These are phyloP conservation scores for Actias luna DNA, from an alignment of 2,888 invertebrate species.

Conservation along the genomic window DNA sequence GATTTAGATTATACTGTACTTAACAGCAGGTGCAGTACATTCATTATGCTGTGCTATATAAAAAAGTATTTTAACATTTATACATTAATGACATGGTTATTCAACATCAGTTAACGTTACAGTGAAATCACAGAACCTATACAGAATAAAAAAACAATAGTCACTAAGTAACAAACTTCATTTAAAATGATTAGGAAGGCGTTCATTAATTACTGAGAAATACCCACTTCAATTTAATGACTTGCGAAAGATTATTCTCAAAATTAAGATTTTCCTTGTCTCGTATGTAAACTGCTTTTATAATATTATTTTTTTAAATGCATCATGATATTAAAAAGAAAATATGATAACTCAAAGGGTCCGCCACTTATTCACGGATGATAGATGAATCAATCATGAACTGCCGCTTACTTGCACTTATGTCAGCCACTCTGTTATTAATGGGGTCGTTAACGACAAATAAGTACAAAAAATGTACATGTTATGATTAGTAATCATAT, in stretches of 20 bases:
- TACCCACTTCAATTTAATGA: not conserved
- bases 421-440: conserved; percentile 14
- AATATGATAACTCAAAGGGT: not conserved
- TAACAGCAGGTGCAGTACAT: too few species aligned
- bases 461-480: conserved; percentile 14
- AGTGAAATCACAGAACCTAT: too few species aligned
- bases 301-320: not conserved
- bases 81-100: too few species aligned
- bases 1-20: too few species aligned
- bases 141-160: too few species aligned
- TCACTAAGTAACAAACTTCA: too few species aligned
- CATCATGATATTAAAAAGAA: not conserved
- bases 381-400: conserved; percentile 18
- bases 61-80: too few species aligned
- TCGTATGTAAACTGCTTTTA: not conserved
- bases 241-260: not conserved
- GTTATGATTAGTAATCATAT: conserved; percentile 1
- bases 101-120: too few species aligned
- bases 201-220: too few species aligned
- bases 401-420: conserved; percentile 19
- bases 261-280: not conserved
- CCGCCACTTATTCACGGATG: conserved; percentile 9
- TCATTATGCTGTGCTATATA: too few species aligned
- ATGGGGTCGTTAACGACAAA: conserved; percentile 19
- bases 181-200: too few species aligned